phyloP scores from a whole-genome alignment of 2,888 invertebrate genomes.

The Ceriagrion tenellum region DNA sequence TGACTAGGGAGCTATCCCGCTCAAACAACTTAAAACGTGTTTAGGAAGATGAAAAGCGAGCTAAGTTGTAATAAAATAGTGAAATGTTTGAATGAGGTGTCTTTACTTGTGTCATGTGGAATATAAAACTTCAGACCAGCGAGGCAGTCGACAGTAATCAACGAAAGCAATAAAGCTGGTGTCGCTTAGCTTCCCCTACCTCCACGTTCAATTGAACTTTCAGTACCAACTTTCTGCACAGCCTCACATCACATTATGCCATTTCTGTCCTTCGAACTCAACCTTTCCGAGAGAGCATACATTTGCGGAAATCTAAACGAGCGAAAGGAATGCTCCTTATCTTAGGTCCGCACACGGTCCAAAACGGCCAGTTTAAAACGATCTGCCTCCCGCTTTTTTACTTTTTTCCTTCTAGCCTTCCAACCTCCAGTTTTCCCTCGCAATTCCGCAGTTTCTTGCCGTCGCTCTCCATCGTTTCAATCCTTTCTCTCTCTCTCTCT shows the following conservation, averaged over 20 bases:
- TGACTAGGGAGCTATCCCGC: too few relatives aligned
- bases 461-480: neutral
- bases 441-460: neutral
- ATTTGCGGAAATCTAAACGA: neutral
- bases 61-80: too few relatives aligned
- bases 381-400: neutral
- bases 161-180: too few relatives aligned
- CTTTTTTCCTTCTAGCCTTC: neutral
- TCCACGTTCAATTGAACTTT: neutral
- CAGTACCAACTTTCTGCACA: neutral
- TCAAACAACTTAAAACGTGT: too few relatives aligned
- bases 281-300: neutral
- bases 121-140: too few relatives aligned
- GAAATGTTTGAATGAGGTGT: too few relatives aligned
- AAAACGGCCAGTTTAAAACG: neutral
- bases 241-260: neutral
- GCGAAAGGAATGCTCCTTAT: conserved; percentile 31
- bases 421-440: neutral
- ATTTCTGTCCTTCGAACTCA: neutral
- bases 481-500: neutral
- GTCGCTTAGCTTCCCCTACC: too few relatives aligned
- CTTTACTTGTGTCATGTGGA: too few relatives aligned
- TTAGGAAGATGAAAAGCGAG: too few relatives aligned
- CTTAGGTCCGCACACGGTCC: conserved; percentile 3
- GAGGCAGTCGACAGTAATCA: too few relatives aligned